phyloP scores from a whole-genome alignment of 2,888 invertebrate genomes.

The Invenusta paracnida region DNA sequence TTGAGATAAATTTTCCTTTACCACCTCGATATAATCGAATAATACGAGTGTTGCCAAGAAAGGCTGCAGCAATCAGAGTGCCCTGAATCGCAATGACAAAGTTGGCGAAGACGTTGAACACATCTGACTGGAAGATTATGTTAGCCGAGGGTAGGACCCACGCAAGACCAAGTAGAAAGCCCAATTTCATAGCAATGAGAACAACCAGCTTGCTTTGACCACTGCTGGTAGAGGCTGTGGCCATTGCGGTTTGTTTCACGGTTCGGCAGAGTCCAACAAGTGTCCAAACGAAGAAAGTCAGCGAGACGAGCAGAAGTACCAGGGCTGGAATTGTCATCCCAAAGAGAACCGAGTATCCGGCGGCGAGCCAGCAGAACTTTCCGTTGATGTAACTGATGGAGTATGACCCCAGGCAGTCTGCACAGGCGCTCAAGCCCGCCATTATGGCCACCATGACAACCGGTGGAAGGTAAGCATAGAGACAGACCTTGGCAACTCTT shows the following conservation, averaged over 20 bases:
- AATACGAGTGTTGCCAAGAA: background rate
- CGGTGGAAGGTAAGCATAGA: background rate
- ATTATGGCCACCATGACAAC: background rate
- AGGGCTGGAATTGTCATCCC: slow-evolving; percentile 28
- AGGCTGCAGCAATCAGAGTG: background rate
- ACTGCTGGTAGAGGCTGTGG: background rate
- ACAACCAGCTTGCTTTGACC: background rate
- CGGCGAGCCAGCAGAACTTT: background rate
- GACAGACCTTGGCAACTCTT: background rate
- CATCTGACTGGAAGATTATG: background rate
- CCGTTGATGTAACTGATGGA: background rate
- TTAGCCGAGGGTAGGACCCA: slow-evolving; percentile 7
- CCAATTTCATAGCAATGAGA: background rate
- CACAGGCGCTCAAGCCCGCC: background rate
- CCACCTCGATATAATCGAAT: no score
- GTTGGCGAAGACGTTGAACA: background rate
- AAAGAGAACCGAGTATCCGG: slow-evolving; percentile 17
- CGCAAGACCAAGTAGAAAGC: background rate
- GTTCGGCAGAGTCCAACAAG: background rate
- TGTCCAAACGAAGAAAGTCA: background rate
- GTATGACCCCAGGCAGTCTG: background rate
- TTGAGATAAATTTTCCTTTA: no score
- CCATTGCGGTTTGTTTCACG: background rate
- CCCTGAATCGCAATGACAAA: slow-evolving; percentile 17
- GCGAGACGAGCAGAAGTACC: background rate